phyloP scores from a whole-genome alignment of 2,113 vertebrate genomes.

The Crocuta crocuta region DNA sequence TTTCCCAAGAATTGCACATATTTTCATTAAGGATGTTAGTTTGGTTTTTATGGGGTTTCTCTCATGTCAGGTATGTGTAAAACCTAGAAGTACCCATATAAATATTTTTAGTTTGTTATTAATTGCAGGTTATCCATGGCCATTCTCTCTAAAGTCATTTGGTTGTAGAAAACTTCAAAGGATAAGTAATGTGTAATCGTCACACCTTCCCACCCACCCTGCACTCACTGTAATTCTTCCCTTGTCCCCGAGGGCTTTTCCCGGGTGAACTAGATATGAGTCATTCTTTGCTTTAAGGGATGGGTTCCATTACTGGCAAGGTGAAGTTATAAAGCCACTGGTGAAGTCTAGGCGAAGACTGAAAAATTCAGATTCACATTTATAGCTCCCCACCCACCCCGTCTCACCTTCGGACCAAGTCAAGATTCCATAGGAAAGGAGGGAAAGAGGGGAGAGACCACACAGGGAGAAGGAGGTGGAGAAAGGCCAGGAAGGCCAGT shows the following conservation, averaged over 20 bases:
- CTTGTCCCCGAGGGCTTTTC: not conserved
- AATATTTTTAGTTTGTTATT: not conserved
- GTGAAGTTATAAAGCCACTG: not conserved
- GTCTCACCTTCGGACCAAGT: not conserved
- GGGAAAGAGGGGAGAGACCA: not conserved
- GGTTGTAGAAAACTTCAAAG: constrained; percentile 40
- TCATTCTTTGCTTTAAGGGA: not conserved
- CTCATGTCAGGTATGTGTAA: not conserved
- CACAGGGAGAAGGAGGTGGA: not conserved
- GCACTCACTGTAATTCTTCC: not conserved
- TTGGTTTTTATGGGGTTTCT: constrained; percentile 10
- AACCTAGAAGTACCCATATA: not conserved
- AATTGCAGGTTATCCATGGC: constrained; percentile 25
- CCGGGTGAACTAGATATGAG: not conserved
- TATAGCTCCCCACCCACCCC: not conserved
- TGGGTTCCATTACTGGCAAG: not conserved
- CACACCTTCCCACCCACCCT: not conserved
- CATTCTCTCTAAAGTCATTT: constrained; percentile 18
- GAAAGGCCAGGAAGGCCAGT: not conserved
- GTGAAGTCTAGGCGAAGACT: not conserved
- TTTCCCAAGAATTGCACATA: not conserved
- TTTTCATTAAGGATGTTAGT: not conserved
- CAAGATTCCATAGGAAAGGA: not conserved
- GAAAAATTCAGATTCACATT: not conserved
- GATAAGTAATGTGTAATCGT: not conserved